phyloP scores from a whole-genome alignment of 2,113 vertebrate species.

The Arizona elegans region DNA sequence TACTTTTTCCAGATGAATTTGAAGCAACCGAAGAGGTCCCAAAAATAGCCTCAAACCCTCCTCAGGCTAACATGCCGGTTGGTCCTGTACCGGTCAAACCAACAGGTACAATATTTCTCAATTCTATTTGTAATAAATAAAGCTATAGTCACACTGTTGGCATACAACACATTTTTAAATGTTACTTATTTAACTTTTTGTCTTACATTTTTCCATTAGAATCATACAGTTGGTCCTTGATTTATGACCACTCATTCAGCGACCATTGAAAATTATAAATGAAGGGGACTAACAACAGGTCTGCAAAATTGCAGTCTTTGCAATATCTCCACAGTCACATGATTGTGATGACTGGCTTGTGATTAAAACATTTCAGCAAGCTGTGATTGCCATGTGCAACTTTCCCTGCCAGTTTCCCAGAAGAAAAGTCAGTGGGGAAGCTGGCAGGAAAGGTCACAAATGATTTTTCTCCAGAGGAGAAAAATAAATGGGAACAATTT shows the following conservation, averaged over 20 bases:
- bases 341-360: neutral
- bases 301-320: neutral
- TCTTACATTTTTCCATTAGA: neutral
- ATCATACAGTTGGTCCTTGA: neutral
- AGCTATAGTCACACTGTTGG: neutral
- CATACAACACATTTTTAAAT: neutral
- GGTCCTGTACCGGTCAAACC: conserved; percentile 81
- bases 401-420: neutral
- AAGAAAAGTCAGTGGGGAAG: neutral
- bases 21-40: conserved; percentile 73
- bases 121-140: neutral
- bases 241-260: neutral
- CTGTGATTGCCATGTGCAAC: neutral
- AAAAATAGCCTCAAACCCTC: conserved; percentile 60
- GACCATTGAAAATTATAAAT: neutral
- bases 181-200: neutral
- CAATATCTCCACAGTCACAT: neutral
- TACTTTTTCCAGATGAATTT: conserved; percentile 76
- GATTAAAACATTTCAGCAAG: neutral
- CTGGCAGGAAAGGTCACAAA: neutral
- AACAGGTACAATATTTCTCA: conserved; percentile 73
- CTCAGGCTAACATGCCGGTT: conserved; percentile 65
- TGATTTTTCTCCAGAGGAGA: neutral
- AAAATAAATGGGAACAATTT: too few relatives aligned
- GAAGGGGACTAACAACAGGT: neutral